A percentile compares a stretch with the other conserved stretches of the same genome.
phyloP scores from a whole-genome alignment of 2,888 invertebrate species.

The Dermolepida albohirtum region DNA sequence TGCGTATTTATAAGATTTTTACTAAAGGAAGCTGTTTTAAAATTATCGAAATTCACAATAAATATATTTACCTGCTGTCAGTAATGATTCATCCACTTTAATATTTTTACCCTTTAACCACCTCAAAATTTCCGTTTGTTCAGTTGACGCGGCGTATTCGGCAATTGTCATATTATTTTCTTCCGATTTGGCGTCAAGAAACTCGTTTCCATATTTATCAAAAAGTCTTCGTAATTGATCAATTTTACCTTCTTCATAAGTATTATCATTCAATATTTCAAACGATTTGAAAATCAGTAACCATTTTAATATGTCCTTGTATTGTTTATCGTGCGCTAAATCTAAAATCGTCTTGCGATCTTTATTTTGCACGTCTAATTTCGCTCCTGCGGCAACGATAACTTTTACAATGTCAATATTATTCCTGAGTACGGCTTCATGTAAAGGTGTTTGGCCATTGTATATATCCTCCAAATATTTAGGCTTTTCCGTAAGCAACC shows the following conservation, averaged over 20 bases:
- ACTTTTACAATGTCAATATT: constrained; percentile 17
- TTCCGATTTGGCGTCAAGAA: not conserved
- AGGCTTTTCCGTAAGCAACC: not conserved
- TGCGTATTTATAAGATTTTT: no score
- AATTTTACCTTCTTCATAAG: constrained; percentile 23
- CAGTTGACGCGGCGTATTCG: constrained; percentile 5
- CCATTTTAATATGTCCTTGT: constrained; percentile 18
- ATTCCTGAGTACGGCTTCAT: constrained; percentile 2
- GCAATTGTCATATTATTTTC: constrained; percentile 18
- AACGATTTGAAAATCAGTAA: constrained; percentile 10
- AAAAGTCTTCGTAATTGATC: constrained; percentile 8
- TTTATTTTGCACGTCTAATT: not conserved
- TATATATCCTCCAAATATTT: not conserved
- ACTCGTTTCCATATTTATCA: constrained; percentile 16
- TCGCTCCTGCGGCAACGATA: constrained; percentile 2
- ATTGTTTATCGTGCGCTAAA: not conserved
- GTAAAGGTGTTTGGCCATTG: constrained; percentile 13
- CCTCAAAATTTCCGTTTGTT: constrained; percentile 14
- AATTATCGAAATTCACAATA: no score
- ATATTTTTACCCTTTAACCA: constrained; percentile 21
- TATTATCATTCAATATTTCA: constrained; percentile 9
- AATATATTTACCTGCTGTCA: not conserved
- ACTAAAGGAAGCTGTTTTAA: no score
- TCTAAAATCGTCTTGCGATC: constrained; percentile 2
- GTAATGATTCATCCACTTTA: constrained; percentile 4